A percentile compares a stretch with the other conserved stretches of the same genome.
These are phyloP conservation scores for Cyrtorhinus lividipennis DNA, from an alignment of 1,140 invertebrate species.

Conservation along the genomic window DNA sequence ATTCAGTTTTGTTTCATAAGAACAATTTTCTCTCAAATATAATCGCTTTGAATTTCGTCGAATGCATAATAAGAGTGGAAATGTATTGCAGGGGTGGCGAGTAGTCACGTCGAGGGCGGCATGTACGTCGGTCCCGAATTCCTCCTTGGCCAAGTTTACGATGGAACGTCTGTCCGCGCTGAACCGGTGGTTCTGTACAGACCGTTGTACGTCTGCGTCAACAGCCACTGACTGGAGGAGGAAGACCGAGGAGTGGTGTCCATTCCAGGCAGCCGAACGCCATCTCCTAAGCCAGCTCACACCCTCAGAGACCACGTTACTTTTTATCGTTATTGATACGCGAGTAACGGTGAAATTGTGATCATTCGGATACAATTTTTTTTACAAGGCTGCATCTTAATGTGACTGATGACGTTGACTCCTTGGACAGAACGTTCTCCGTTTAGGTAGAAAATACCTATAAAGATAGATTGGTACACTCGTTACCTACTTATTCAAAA, in stretches of 20 bases:
- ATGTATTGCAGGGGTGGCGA: slow-evolving; percentile 43
- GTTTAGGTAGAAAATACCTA: too few relatives aligned
- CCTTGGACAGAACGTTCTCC: too few relatives aligned
- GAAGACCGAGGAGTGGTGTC: neutral
- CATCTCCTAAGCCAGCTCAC: neutral
- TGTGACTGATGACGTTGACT: too few relatives aligned
- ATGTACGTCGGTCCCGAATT: slow-evolving; percentile 71
- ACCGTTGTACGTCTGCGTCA: slow-evolving; percentile 20
- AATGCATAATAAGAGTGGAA: neutral
- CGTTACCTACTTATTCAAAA: too few relatives aligned
- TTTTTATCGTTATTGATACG: neutral
- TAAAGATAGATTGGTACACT: too few relatives aligned
- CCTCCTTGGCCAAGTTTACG: slow-evolving; percentile 65
- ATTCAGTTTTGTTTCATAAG: too few relatives aligned
- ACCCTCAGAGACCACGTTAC: neutral
- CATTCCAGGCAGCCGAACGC: neutral
- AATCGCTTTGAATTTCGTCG: too few relatives aligned
- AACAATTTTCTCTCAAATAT: too few relatives aligned
- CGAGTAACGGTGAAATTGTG: too few relatives aligned
- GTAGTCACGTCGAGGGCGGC: slow-evolving; percentile 60
- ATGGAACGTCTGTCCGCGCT: slow-evolving; percentile 39
- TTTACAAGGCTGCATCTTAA: too few relatives aligned
- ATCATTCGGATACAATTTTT: too few relatives aligned
- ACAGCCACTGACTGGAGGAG: slow-evolving; percentile 4
- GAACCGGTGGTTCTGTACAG: slow-evolving; percentile 44